Evolutionary conservation across 2,888 invertebrate species (phyloP).

Genomic region (Drosophila birchii): DNA sequence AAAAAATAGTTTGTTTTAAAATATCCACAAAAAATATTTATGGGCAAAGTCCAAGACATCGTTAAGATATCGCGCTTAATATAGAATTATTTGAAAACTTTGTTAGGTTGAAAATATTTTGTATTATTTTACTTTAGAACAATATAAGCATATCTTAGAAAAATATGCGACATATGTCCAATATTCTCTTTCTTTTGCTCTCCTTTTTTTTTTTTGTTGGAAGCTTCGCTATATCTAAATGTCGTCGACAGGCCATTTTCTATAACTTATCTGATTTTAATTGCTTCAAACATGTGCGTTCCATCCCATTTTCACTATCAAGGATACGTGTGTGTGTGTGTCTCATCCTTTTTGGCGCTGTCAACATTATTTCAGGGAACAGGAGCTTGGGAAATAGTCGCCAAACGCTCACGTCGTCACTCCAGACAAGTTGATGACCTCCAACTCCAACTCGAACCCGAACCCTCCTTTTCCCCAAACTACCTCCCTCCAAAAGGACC

Average conservation of each 20-base stretch:
- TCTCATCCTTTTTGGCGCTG: constrained; percentile 67
- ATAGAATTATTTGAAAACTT: neutral
- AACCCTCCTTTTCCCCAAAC: neutral
- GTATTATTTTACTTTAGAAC: too few species aligned
- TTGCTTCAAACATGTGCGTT: constrained; percentile 78
- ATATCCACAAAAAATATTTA: neutral
- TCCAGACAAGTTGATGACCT: constrained; percentile 72
- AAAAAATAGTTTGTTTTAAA: neutral
- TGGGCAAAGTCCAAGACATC: neutral
- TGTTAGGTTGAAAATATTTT: too few species aligned
- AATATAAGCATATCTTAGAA: too few species aligned
- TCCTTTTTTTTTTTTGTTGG: constrained; percentile 7
- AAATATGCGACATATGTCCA: too few species aligned
- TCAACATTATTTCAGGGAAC: constrained; percentile 71
- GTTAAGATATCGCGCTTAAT: neutral
- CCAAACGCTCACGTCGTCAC: constrained; percentile 52
- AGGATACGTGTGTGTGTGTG: constrained; percentile 3
- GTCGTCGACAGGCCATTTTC: constrained; percentile 80
- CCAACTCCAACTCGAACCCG: constrained; percentile 8
- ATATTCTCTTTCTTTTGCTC: neutral
- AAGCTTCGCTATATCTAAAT: constrained; percentile 72
- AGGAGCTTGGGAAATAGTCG: constrained; percentile 37
- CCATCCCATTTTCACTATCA: constrained; percentile 32
- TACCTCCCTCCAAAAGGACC: constrained; percentile 4
- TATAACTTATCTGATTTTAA: constrained; percentile 83